phyloP scores from a whole-genome alignment of 2,113 vertebrate species.

The Myiagra hebetior region DNA sequence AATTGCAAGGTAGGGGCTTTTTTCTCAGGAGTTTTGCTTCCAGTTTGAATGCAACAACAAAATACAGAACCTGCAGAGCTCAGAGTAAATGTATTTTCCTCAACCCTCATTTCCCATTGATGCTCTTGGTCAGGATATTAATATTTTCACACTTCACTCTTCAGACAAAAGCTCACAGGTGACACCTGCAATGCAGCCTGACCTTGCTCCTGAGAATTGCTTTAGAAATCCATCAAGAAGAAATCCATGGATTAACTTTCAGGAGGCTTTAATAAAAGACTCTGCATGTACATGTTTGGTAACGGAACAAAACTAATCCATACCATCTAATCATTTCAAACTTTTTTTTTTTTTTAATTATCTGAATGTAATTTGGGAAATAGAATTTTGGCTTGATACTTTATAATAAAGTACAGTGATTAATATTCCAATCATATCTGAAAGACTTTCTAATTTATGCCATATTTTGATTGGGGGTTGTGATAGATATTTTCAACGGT shows the following conservation, averaged over 20 bases:
- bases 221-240: background rate
- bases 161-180: background rate
- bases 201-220: background rate
- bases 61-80: background rate
- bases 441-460: slow-evolving; percentile 27
- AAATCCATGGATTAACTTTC: background rate
- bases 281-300: background rate
- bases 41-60: background rate
- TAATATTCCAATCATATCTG: slow-evolving; percentile 29
- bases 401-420: background rate
- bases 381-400: background rate
- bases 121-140: background rate
- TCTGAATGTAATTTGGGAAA: background rate
- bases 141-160: background rate
- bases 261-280: background rate
- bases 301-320: background rate
- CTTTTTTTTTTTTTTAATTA: background rate
- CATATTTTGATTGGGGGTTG: background rate
- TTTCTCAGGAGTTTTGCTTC: background rate
- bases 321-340: background rate
- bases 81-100: background rate
- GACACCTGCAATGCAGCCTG: background rate
- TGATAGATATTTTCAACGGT: slow-evolving; percentile 16
- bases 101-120: background rate
- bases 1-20: background rate